phyloP scores from a whole-genome alignment of 2,113 vertebrate species.

The Clarias batrachus region DNA sequence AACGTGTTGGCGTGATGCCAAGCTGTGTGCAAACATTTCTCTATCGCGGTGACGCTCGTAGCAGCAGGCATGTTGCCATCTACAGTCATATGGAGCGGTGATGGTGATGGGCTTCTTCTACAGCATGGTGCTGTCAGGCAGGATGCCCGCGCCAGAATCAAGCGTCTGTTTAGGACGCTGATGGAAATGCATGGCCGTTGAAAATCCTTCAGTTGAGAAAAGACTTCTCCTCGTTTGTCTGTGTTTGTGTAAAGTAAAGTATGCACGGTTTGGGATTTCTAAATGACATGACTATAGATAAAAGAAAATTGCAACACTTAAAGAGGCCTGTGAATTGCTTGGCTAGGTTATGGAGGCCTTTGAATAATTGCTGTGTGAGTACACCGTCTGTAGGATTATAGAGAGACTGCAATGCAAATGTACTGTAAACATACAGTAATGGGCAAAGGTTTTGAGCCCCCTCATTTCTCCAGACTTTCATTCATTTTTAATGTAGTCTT shows the following conservation, averaged over 20 bases:
- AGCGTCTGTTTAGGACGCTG: conserved; percentile 28
- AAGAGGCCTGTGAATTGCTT: background rate
- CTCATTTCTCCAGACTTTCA: no score
- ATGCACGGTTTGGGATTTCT: background rate
- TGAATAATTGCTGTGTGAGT: background rate
- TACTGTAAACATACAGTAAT: no score
- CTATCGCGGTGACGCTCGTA: conserved; percentile 39
- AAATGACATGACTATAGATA: background rate
- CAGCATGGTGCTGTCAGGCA: conserved; percentile 38
- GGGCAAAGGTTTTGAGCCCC: no score
- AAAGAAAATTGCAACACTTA: background rate
- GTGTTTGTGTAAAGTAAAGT: background rate
- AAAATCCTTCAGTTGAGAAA: background rate
- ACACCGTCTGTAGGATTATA: no score
- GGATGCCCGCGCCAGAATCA: conserved; percentile 44
- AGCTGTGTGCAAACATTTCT: conserved; percentile 35
- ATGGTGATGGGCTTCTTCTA: conserved; percentile 63
- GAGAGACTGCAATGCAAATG: no score
- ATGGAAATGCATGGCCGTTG: background rate
- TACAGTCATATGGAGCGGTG: conserved; percentile 53
- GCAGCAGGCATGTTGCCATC: conserved; percentile 50
- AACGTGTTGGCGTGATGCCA: conserved; percentile 3
- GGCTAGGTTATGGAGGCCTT: background rate
- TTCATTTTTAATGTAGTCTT: no score
- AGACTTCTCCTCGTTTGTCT: background rate